Base-by-base conservation (phyloP, 2,888 invertebrate species). In the Archips crataeganus region DNA sequence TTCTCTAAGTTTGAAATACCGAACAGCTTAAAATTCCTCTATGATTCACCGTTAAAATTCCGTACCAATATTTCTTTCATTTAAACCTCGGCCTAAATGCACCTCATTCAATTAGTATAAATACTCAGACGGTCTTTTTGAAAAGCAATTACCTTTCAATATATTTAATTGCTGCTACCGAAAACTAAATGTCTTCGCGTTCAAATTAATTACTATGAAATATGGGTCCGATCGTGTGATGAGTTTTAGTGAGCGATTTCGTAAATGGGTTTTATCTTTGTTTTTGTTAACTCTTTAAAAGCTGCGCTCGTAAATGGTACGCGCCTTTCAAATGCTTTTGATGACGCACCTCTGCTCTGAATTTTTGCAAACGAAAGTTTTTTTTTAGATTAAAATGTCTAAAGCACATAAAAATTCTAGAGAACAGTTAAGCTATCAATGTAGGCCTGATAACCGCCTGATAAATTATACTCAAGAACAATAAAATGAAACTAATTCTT, bases 101-200 rank as follows among this genome's bases (percentile, higher is more conserved):
- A 59, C 36, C 69, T 59, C 54, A 63, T 63, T 70, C 74, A 74
- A 71, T 75, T 75, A 75, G 66, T 64, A 47, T 68, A 64, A 71
- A 70, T 70, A 63, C 60, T 63, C 65, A 34, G 60, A 69, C 75
- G 71, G 72, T 49, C 39, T 75, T 75, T 71, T 72, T 75, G 69
- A 68, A 72, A 72, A 63, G 63, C 71, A 74, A 75, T 75, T 71
- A 75, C 65, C 57, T 75, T 75, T 68, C 71, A 71, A 75, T 75
- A 75, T 75, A 54, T 63, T 75, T 75, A 72, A 75, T 75, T 75
- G 68, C 61, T 59, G 75, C 75, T 75, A 75, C 75, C 75, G 75
- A 75, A 75, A 69, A 72, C 71, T 42, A 60, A 67, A 75, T 75
- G 71, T 71, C 51, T 75, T 68, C 45, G 59, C 63, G 57, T 72